Conservation (phyloP, 2,888 invertebrate genomes). For the Ormyrus nitidulus region DNA sequence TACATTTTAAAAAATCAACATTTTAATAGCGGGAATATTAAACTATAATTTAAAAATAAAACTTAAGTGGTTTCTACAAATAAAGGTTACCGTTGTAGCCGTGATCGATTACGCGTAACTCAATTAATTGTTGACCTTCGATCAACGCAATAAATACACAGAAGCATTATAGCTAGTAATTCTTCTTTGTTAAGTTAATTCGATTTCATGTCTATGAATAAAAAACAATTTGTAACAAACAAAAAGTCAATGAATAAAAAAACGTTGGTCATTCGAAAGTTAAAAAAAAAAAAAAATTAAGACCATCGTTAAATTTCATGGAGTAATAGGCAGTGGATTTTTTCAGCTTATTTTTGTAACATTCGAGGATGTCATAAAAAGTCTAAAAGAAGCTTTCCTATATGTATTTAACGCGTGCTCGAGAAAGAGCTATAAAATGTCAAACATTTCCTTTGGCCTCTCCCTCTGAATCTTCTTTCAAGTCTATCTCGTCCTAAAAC, state of each 20-base stretch:
- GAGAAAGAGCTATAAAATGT: no score
- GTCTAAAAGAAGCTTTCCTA: no score
- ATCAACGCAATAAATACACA: constrained; percentile 15
- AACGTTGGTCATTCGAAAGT: no score
- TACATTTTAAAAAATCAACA: not conserved
- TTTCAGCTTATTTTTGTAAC: not conserved
- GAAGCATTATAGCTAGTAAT: constrained; percentile 9
- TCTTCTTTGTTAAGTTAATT: not conserved
- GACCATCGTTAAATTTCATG: no score
- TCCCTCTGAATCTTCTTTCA: not conserved
- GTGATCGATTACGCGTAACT: constrained; percentile 41
- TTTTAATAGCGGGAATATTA: not conserved
- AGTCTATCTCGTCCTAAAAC: no score
- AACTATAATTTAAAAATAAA: not conserved
- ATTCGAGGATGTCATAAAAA: no score
- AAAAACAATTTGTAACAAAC: no score
- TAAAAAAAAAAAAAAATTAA: no score
- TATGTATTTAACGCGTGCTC: no score
- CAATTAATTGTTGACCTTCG: constrained; percentile 45
- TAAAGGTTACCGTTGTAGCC: constrained; percentile 32
- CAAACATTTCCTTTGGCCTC: not conserved
- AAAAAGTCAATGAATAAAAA: no score
- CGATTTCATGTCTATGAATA: no score
- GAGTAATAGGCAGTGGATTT: not conserved
- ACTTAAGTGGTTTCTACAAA: not conserved